Evolutionary conservation across 2,113 vertebrate genomes (phyloP), one percentile per base, ranked within the genome.

Genomic region (Symphodus melops): DNA sequence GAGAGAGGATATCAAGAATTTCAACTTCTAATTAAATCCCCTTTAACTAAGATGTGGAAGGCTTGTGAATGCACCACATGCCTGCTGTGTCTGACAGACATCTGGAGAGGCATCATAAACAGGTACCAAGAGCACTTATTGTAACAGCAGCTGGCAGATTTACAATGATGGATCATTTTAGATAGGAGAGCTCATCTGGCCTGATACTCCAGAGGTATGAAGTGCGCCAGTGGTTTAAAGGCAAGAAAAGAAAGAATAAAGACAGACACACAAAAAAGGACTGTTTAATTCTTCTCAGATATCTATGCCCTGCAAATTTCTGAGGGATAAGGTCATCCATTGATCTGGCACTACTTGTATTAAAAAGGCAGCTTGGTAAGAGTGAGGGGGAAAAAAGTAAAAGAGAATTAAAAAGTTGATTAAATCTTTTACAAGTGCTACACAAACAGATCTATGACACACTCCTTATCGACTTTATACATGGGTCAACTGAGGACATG

Each of bases 101-200:
- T 83, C 78, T 86, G 81, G 80, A 79, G 73, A 78, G 63, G 76
- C 60, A 53, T 78, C 70, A 57, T 72, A 81, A 87, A 86, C 79
- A 85, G 78, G 77, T 83, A 83, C 71, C 69, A 56, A 59, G 46
- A 83, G 73, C 69, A 68, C 33, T 75, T 88, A 77, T 73, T 82
- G 72, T 82, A 79, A 75, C 74, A 76, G 66, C 81, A 86, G 63
- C 78, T 87, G 85, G 86, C 67, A 90, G 72, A 81, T 83, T 83
- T 83, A 86, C 55, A 79, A 63, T 80, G 75, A 85, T 79, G 63
- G 62, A 88, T 84, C 25, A 69, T 82, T 86, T 79, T 68, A 67
- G 65, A 77, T 69, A 77, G 77, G 56, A 57, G 2, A 80, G 64
- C 66, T 81, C 42, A 49, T 72, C 63, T 72, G 75, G 72, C 72